Percentiles rank a stretch among this genome's conserved stretches.
Conservation (phyloP, 2,888 invertebrate species). For the Nematopogon swammerdamellus region DNA sequence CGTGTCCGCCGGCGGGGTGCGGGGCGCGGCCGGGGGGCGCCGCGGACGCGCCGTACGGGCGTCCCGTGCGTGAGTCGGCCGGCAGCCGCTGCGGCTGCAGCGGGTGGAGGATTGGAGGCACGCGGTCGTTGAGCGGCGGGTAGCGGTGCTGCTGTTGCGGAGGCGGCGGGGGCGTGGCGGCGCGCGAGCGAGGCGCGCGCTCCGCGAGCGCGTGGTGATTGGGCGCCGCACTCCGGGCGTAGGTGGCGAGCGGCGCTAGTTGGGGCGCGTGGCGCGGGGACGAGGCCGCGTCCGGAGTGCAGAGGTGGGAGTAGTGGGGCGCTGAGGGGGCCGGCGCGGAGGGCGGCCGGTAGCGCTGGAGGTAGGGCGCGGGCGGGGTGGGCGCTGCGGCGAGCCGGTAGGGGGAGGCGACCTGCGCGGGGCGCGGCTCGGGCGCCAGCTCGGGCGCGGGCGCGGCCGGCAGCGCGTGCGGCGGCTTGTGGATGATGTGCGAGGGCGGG, state of each 20-base stretch:
- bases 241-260: not conserved
- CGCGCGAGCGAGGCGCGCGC: conserved; percentile 17
- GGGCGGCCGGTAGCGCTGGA: conserved; percentile 3
- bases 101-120: conserved; percentile 48
- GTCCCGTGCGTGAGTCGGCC: conserved; percentile 27
- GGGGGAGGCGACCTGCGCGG: conserved; percentile 11
- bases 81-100: conserved; percentile 13
- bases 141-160: conserved; percentile 17
- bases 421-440: conserved; percentile 24
- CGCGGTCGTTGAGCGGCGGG: conserved; percentile 43
- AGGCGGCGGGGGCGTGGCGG: conserved; percentile 25
- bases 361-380: conserved; percentile 4
- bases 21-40: conserved; percentile 23
- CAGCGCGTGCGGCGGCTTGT: conserved; percentile 33
- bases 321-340: conserved; percentile 19
- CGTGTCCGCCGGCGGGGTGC: conserved; percentile 31
- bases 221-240: conserved; percentile 3
- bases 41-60: conserved; percentile 32
- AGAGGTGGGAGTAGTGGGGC: too few species aligned
- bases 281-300: conserved; percentile 13
- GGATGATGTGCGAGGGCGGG: conserved; percentile 44
- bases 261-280: conserved; percentile 1
- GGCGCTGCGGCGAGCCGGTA: conserved; percentile 4
- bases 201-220: conserved; percentile 26
- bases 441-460: conserved; percentile 37